Base-by-base conservation (phyloP, 2,888 invertebrate genomes). In the Lapara coniferarum region DNA sequence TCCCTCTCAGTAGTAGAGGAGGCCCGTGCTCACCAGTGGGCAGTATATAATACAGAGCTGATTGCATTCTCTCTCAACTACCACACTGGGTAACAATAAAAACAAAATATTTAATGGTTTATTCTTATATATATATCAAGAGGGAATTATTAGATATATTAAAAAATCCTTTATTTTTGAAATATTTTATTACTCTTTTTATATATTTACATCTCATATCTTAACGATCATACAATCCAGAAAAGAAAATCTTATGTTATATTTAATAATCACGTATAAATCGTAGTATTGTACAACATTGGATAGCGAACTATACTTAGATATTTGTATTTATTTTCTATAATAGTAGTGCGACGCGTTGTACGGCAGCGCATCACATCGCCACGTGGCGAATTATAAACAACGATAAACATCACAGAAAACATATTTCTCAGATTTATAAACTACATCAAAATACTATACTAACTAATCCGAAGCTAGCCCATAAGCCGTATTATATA, bases 381-480 rank as follows among this genome's bases (percentile, higher is more conserved):
- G 63, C 63, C 63, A 63, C 63, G 63, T 63, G 63, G 63, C 63
- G 16, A 19, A 8, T 12, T 63, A 19, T 68, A 71, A 70, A 78
- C 73, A 77, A 70, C 80, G 79, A 59, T 63, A 63, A 63, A 63
- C 59, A 82, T 79, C 78, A 77, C 76, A 79, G 82, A 81, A 84
- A 84, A 83, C 73, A 73, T 72, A 76, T 79, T 80, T 79, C 76
- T 81, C 79, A 77, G 74, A 79, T 77, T 81, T 77, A 78, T 79
- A 78, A 79, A 76, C 75, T 83, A 84, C 84, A 71, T 84, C 80
- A 85, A 83, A 82, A 82, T 84, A 84, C 80, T 84, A 83, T 81
- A 81, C 82, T 85, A 87, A 81, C 87, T 90, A 91, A 84, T 82
- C 85, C 77, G 81, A 90, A 90, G 92, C 92, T 89, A 91, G 90